Evolutionary conservation across 2,797 vertebrate species (phyloP).

Genomic region (Prionace glauca): DNA sequence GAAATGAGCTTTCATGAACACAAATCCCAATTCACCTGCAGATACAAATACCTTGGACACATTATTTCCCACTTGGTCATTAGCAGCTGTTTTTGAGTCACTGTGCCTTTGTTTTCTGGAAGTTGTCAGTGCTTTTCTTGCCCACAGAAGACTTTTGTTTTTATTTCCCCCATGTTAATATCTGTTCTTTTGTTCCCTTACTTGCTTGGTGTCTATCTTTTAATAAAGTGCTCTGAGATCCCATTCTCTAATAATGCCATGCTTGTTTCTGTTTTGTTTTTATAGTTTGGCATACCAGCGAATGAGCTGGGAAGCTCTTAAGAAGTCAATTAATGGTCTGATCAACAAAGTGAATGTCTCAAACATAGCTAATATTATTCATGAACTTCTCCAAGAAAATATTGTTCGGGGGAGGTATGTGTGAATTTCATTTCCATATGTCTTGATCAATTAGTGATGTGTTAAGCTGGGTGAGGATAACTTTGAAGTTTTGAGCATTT

Average conservation of each 20-base stretch:
- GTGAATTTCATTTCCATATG: neutral
- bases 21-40: neutral
- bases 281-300: conserved; percentile 90
- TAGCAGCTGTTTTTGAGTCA: neutral
- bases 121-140: neutral
- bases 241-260: neutral
- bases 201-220: neutral
- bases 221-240: neutral
- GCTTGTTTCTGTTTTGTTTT: conserved; percentile 40
- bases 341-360: conserved; percentile 98
- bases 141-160: neutral
- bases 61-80: neutral
- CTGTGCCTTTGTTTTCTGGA: neutral
- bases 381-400: conserved; percentile 95
- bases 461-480: neutral
- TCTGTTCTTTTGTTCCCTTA: neutral
- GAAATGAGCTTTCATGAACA: neutral
- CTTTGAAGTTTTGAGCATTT: neutral
- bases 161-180: neutral
- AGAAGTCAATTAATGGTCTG: conserved; percentile 96
- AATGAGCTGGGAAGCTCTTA: conserved; percentile 98
- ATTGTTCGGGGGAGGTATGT: conserved; percentile 85
- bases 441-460: neutral
- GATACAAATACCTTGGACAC: neutral
- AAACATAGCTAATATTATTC: conserved; percentile 89